Percentiles rank a stretch among this genome's conserved stretches.
phyloP scores from a whole-genome alignment of 1,140 invertebrate genomes.

The Tetramorium alpestre region DNA sequence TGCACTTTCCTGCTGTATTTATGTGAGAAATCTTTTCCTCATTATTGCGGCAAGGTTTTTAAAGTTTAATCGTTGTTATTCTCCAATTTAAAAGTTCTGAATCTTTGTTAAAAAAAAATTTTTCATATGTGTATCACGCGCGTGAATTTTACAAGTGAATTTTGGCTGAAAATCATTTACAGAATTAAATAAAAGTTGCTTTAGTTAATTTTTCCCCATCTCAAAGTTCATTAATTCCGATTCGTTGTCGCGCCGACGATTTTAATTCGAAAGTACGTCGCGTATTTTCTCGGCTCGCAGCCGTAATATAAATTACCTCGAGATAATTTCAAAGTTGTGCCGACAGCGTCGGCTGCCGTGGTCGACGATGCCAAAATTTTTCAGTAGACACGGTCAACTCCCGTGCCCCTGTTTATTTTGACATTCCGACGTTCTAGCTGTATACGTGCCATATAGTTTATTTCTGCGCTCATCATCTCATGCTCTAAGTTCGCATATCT shows the following conservation, averaged over 20 bases:
- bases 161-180: neutral
- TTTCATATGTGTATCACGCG: neutral
- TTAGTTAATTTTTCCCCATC: slow-evolving; percentile 21
- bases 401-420: slow-evolving; percentile 42
- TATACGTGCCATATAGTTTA: slow-evolving; percentile 9
- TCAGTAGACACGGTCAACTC: slow-evolving; percentile 34
- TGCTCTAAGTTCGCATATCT: neutral
- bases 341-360: slow-evolving; percentile 13
- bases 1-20: neutral
- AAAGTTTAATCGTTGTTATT: neutral
- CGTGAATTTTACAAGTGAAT: neutral
- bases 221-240: slow-evolving; percentile 33
- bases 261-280: slow-evolving; percentile 66
- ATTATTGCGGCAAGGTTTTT: neutral
- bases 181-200: neutral
- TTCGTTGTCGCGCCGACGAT: slow-evolving; percentile 41
- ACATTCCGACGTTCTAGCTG: slow-evolving; percentile 4
- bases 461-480: neutral
- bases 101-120: neutral
- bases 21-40: neutral
- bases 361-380: slow-evolving; percentile 25
- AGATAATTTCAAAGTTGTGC: slow-evolving; percentile 68
- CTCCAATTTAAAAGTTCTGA: neutral
- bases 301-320: slow-evolving; percentile 68
- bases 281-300: slow-evolving; percentile 38